Base-by-base conservation (phyloP, 2,888 invertebrate genomes). In the Caenorhabditis auriculariae region DNA sequence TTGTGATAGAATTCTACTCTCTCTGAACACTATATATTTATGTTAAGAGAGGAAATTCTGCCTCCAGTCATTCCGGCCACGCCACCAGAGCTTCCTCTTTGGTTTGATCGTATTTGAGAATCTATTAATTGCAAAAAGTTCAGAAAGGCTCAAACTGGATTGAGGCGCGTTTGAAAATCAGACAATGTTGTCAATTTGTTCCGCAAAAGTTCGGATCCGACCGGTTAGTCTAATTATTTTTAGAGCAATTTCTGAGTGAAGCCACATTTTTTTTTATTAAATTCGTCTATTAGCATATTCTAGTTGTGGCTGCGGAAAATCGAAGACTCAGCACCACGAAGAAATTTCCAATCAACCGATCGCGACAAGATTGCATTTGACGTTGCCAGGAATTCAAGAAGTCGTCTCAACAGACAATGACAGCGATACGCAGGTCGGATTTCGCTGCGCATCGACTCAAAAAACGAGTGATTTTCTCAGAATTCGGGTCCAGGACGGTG, bases 161-260 rank as follows among this genome's bases (percentile, higher is more conserved):
- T 80, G 93, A 93, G 85, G 89, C 89, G 78, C 90, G 90, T 74
- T 91, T 95, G 84, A 89, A 90, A 84, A 93, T 93, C 84, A 85
- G 94, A 74, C 93, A 93, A 85, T 95, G 94, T 84, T 87, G 88
- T 82, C 90, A 88, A 83, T 94, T 91, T 84, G 89, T 94, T 7
- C 65, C 70, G 0, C 56, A 63, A 7, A 69, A 69, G 79, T 60
- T 64, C n/a, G 66, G 66, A 35, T 58, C 69, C 7, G 67, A 64
- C 17, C 54, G 55, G 63, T 63, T 26, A n/a, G 47, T 9, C 9
- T 45, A 6, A 6, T 24, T 19, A 9, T 4, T 23, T 9, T 9
- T 47, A 5, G 9, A 27, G 28, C 3, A 12, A 6, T 9, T 47
- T 7, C n/a, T 24, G 46, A 37, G 5, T 15, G 5, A 41, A 26